A percentile compares a stretch with the other conserved stretches of the same genome.
These are phyloP conservation scores for Muschampia plurimacula DNA, from an alignment of 2,888 invertebrate genomes.

Conservation along the genomic window DNA sequence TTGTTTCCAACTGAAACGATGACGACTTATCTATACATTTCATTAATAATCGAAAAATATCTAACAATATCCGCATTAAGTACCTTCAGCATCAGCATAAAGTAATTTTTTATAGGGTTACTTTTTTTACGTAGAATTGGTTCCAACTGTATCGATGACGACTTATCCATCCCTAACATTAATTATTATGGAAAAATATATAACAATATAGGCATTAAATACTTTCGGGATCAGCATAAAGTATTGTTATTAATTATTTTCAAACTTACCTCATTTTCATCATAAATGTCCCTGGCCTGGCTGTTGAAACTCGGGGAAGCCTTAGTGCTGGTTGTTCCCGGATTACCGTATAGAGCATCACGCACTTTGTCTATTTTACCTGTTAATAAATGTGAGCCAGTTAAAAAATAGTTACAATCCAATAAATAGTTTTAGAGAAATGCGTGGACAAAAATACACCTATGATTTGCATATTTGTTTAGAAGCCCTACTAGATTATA, in stretches of 20 bases:
- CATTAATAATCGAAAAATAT: too few relatives aligned
- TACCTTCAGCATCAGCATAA: too few relatives aligned
- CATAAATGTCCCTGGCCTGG: conserved; percentile 76
- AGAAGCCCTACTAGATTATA: too few relatives aligned
- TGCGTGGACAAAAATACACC: too few relatives aligned
- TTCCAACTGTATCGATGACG: conserved; percentile 1
- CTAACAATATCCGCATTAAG: too few relatives aligned
- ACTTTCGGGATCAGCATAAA: neutral
- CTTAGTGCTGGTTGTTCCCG: conserved; percentile 69
- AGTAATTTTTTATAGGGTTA: too few relatives aligned
- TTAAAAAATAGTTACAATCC: neutral
- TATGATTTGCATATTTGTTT: too few relatives aligned
- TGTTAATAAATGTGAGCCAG: conserved; percentile 44
- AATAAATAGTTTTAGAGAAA: too few relatives aligned
- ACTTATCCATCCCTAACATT: conserved; percentile 17
- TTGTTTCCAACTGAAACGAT: too few relatives aligned
- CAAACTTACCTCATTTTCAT: conserved; percentile 75
- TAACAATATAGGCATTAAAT: neutral
- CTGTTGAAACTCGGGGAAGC: conserved; percentile 74
- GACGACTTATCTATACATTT: too few relatives aligned
- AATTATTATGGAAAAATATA: neutral
- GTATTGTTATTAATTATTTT: neutral
- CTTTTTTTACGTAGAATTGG: neutral
- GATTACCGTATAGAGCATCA: conserved; percentile 70
- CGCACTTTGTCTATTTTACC: conserved; percentile 78